Percentiles rank a stretch among this genome's conserved stretches.
These are phyloP conservation scores for Panopea generosa DNA, from an alignment of 2,888 invertebrate species.

Conservation along the genomic window DNA sequence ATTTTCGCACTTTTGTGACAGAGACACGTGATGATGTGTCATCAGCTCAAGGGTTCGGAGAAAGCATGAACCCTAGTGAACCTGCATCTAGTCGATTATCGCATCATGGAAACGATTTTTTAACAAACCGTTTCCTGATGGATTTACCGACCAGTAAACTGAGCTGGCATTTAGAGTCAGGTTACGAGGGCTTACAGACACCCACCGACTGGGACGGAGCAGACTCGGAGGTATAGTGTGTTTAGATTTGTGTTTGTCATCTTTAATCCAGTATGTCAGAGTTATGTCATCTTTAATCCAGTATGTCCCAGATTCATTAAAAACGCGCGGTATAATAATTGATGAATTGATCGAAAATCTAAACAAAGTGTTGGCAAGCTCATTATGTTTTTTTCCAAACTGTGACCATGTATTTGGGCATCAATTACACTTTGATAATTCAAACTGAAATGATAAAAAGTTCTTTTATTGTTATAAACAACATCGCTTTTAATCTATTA, in stretches of 20 bases:
- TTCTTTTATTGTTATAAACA: not conserved
- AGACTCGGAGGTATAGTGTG: constrained; percentile 60
- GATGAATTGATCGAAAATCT: too few species aligned
- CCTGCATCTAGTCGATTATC: constrained; percentile 50
- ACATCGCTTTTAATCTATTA: not conserved
- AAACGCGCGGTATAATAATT: too few species aligned
- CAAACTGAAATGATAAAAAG: too few species aligned
- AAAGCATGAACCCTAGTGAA: constrained; percentile 43
- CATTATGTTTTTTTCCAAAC: too few species aligned
- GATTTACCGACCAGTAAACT: constrained; percentile 57
- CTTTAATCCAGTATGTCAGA: too few species aligned
- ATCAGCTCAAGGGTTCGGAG: constrained; percentile 30
- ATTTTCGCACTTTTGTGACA: constrained; percentile 26
- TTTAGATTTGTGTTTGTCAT: not conserved
- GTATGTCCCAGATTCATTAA: too few species aligned
- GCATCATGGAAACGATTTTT: constrained; percentile 59
- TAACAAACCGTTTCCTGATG: constrained; percentile 65
- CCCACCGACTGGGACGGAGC: constrained; percentile 59
- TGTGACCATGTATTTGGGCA: too few species aligned
- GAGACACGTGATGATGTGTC: constrained; percentile 48
- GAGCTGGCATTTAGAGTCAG: constrained; percentile 57
- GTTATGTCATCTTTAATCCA: too few species aligned
- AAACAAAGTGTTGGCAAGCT: too few species aligned
- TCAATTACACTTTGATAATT: too few species aligned
- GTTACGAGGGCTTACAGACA: constrained; percentile 30